Evolutionary conservation across 2,113 vertebrate genomes (phyloP).

Genomic region (Rhynchomys soricoides): DNA sequence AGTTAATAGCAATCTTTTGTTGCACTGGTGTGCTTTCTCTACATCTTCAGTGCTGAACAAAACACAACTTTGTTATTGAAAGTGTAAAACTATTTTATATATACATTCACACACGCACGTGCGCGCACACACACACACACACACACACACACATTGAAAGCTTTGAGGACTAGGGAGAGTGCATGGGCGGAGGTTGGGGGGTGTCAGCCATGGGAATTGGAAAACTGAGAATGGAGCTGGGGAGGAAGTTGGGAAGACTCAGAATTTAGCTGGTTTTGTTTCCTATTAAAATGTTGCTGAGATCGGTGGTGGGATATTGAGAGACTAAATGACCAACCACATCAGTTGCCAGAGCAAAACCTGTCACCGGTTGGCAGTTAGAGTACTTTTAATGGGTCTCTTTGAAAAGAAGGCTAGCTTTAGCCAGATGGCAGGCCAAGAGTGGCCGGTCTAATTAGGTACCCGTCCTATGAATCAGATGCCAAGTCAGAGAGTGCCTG

Average conservation of each 20-base stretch:
- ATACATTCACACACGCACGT: too few relatives aligned
- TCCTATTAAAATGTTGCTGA: neutral
- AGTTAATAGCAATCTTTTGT: slow-evolving; percentile 82
- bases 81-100: slow-evolving; percentile 18
- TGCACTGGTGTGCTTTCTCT: slow-evolving; percentile 74
- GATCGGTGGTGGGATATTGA: neutral
- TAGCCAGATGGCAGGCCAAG: neutral
- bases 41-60: slow-evolving; percentile 77
- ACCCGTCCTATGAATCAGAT: neutral
- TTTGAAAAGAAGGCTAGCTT: neutral
- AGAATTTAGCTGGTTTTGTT: neutral
- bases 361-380: neutral
- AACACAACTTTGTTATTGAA: slow-evolving; percentile 80
- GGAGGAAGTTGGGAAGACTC: neutral
- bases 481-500: fast-evolving
- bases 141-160: neutral
- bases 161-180: slow-evolving; percentile 67
- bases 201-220: neutral
- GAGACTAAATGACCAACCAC: neutral
- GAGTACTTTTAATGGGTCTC: neutral
- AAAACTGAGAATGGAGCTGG: neutral
- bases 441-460: too few relatives aligned
- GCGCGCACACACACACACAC: too few relatives aligned
- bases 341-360: too few relatives aligned
- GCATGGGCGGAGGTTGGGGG: slow-evolving; percentile 57